Percentiles rank a stretch among this genome's conserved stretches.
phyloP scores from a whole-genome alignment of 2,888 invertebrate genomes.

The Rhagophthalmus giganteus region DNA sequence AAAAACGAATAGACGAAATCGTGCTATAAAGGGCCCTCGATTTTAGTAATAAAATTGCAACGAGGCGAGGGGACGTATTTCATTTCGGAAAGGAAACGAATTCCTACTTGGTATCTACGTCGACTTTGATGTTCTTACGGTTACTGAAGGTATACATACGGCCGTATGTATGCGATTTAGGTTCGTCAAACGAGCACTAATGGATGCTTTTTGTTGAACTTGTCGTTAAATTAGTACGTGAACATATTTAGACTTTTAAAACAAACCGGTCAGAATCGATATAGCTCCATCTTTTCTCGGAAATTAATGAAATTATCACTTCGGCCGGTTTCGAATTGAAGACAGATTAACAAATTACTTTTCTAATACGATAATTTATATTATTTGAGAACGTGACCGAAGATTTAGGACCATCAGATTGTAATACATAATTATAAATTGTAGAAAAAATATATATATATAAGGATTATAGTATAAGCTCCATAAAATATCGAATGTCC shows the following conservation, averaged over 20 bases:
- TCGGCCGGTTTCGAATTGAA: constrained; percentile 18
- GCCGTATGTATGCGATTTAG: constrained; percentile 9
- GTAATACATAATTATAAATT: neutral
- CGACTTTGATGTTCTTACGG: constrained; percentile 7
- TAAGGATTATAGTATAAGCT: too few species aligned
- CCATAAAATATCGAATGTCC: too few species aligned
- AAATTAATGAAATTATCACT: constrained; percentile 27
- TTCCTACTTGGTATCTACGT: constrained; percentile 1
- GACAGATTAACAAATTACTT: too few species aligned
- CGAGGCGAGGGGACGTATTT: constrained; percentile 1
- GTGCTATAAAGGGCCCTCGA: neutral
- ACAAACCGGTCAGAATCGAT: constrained; percentile 19
- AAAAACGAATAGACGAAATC: too few species aligned
- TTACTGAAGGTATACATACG: constrained; percentile 2
- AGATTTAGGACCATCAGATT: neutral
- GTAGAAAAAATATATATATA: too few species aligned
- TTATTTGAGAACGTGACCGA: neutral
- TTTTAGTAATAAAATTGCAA: neutral
- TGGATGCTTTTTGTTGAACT: constrained; percentile 13
- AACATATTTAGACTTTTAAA: constrained; percentile 27
- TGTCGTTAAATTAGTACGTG: constrained; percentile 22
- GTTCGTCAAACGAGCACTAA: constrained; percentile 17
- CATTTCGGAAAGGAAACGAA: constrained; percentile 8
- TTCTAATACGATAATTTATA: too few species aligned
- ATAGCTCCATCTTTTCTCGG: constrained; percentile 16